Base-by-base conservation (phyloP, 2,797 vertebrate genomes). In the Anguilla pacifica region DNA sequence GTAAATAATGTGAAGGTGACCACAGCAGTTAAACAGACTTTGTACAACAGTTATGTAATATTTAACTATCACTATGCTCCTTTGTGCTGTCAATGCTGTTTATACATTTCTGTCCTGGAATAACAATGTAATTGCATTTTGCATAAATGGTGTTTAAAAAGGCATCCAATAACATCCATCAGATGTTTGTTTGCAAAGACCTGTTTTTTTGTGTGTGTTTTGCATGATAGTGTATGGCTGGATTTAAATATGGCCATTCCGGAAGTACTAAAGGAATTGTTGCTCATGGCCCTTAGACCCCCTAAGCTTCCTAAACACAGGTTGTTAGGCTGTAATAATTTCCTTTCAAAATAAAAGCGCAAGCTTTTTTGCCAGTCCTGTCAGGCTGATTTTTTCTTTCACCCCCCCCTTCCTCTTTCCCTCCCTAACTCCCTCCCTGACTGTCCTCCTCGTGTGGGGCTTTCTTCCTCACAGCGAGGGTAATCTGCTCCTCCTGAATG, bases 401-500 rank as follows among this genome's bases (percentile, higher is more conserved):
- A 3, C 2, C n/a, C 74, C 55, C 28, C 28, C n/a, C 17, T 13
- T 84, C 67, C 31, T 90, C 4, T n/a, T 86, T 10, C 25, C 87
- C 17, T 90, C 15, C 3, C 49, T 59, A 3, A 53, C 17, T 15
- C 92, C 55, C 88, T 87, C 86, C 88, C 88, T 61, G 51, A 31
- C n/a, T 28, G 67, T 46, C 43, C 43, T 77, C 59, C 59, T 77
- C 13, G 3, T 81, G 15, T 10, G 43, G 31, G 15, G 0, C 72
- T 89, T 6, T 55, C 46, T 64, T 19, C 31, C 31, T 88, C 2
- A 55, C 90, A 99, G 98, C 2, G 98, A 99, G 91, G 98, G 98
- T 57, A 99, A 99, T 91, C 96, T 99, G 82, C 95, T 99, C 81
- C 96, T 98, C 4, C 93, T 99, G 79, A 98, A 98, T 0, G 98